Evolutionary conservation across 2,888 invertebrate genomes (phyloP).

Genomic region (Polylopha cassiicola): DNA sequence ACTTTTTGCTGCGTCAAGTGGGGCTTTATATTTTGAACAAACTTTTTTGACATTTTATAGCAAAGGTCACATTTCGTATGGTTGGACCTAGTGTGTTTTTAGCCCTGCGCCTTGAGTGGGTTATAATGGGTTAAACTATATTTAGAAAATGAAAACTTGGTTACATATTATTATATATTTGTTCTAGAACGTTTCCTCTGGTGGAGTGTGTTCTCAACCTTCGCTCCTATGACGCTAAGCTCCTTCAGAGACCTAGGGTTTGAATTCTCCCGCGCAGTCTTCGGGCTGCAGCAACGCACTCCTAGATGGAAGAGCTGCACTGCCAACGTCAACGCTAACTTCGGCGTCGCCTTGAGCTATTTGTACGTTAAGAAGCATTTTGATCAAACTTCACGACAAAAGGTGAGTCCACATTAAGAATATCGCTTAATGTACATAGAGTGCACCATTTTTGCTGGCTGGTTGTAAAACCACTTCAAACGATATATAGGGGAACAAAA

Average conservation of each 20-base stretch:
- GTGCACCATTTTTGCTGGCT: too few relatives aligned
- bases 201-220: conserved; percentile 83
- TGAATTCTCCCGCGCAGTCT: conserved; percentile 80
- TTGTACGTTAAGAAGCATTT: conserved; percentile 80
- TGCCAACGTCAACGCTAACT: conserved; percentile 79
- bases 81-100: too few relatives aligned
- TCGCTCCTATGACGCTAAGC: conserved; percentile 78
- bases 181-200: conserved; percentile 81
- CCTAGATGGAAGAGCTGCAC: conserved; percentile 82
- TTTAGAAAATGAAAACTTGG: too few relatives aligned
- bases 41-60: too few relatives aligned
- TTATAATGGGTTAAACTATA: too few relatives aligned
- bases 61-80: too few relatives aligned
- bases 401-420: conserved; percentile 53
- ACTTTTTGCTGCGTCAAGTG: too few relatives aligned
- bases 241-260: conserved; percentile 79
- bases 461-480: too few relatives aligned
- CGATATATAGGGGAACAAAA: too few relatives aligned
- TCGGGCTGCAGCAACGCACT: conserved; percentile 79
- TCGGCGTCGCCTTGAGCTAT: conserved; percentile 81
- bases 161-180: neutral
- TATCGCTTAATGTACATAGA: neutral
- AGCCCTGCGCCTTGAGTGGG: too few relatives aligned
- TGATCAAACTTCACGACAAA: conserved; percentile 74
- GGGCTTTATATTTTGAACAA: too few relatives aligned